Evolutionary conservation across 2,888 invertebrate genomes (phyloP), one percentile per base, ranked within the genome.

Genomic region (Athalia rosae): DNA sequence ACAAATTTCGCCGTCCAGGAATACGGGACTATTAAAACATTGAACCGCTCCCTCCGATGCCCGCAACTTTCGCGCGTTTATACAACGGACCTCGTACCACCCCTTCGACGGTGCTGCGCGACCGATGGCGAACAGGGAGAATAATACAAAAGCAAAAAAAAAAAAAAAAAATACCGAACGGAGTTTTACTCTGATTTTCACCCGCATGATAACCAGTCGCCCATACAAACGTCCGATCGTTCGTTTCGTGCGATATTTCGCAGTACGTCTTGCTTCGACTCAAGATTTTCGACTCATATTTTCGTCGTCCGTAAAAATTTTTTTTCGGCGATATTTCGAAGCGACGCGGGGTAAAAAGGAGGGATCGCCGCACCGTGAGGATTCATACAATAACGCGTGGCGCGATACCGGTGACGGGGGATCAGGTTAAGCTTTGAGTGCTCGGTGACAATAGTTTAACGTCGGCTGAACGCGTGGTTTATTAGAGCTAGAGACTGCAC

Each of bases 401-500:
- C 28, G 28, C 28, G 28, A 28, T 28, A 28, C 28, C 28, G 28
- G 28, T 28, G 28, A 28, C 28, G 28, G 28, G 28, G 28, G 28
- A 28, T 28, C 28, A 28, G 28, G 28, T 28, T 28, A 28, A 28
- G 28, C 28, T 28, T 28, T 28, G 28, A 28, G 28, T 28, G 28
- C 28, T 28, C 56, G 48, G 74, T 79, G 84, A 84, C 84, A 84
- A 83, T 85, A 83, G 82, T 85, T 85, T 28, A 28, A 47, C 81
- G 83, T 85, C 79, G 77, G 82, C 79, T 80, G 77, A 67, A 83
- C 86, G 87, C 87, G 86, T 85, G 85, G 85, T 84, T 87, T 85
- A 85, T 87, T 87, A 87, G 85, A 85, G 28, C 28, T 28, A 85
- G 84, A 85, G 84, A 85, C 84, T 85, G 84, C 86, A 28, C 28